Conservation (phyloP, 2,797 vertebrate genomes). For the Sebastes miniatus region DNA sequence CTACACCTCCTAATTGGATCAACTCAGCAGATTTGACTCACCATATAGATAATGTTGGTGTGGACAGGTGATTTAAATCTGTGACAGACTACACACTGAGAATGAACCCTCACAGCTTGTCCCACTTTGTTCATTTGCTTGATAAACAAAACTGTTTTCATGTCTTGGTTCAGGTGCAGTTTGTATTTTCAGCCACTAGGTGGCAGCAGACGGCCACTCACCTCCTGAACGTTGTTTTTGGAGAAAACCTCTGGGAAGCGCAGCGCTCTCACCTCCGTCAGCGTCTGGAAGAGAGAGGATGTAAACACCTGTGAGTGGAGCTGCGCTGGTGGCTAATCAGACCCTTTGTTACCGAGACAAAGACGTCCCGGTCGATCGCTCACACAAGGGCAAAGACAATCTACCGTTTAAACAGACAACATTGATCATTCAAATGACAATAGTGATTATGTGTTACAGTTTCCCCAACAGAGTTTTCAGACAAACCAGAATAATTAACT, state of each 20-base stretch:
- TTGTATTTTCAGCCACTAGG: slow-evolving; percentile 26
- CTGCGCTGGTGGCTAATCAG: slow-evolving; percentile 28
- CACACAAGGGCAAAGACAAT: background rate
- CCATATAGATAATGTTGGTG: background rate
- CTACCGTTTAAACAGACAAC: background rate
- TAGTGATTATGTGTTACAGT: background rate
- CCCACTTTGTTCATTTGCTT: background rate
- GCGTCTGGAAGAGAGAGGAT: slow-evolving; percentile 81
- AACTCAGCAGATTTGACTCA: background rate
- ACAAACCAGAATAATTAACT: background rate
- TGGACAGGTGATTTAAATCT: background rate
- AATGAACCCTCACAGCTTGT: background rate
- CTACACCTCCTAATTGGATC: background rate
- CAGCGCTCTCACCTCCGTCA: slow-evolving; percentile 91
- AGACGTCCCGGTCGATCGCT: background rate
- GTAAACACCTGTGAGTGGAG: slow-evolving; percentile 64
- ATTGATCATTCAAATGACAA: background rate
- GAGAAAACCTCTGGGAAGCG: slow-evolving; percentile 90
- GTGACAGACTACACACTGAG: background rate
- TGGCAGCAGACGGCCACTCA: slow-evolving; percentile 74
- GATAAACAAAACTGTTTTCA: background rate
- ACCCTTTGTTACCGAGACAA: slow-evolving; percentile 58
- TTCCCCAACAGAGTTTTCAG: background rate
- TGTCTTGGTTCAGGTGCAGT: background rate
- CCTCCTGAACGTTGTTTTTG: slow-evolving; percentile 91